Percentiles rank a stretch among this genome's conserved stretches.
These are phyloP conservation scores for Camponotus vicinus DNA, from an alignment of 1,140 invertebrate species.

Conservation along the genomic window DNA sequence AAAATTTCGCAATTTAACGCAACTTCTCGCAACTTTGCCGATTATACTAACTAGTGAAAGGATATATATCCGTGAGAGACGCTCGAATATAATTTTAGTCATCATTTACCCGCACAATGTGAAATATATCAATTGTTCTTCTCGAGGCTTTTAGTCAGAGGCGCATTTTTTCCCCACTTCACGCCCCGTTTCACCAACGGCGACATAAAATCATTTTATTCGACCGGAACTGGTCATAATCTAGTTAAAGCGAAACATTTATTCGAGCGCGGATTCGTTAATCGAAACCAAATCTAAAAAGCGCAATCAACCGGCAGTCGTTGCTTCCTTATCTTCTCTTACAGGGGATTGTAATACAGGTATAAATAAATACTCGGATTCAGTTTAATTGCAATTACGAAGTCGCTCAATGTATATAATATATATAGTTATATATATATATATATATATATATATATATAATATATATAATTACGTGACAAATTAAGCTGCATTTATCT, in stretches of 20 bases:
- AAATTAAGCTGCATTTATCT: not conserved
- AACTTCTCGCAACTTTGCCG: too few relatives aligned
- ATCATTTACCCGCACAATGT: too few relatives aligned
- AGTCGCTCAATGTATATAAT: not conserved
- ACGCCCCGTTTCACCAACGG: not conserved
- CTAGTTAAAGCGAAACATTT: conserved; percentile 22
- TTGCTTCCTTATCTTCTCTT: not conserved
- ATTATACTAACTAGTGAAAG: too few relatives aligned
- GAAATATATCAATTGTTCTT: not conserved
- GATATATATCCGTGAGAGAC: too few relatives aligned
- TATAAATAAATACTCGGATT: not conserved
- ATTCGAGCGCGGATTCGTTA: conserved; percentile 13
- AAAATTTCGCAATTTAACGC: too few relatives aligned
- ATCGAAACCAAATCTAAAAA: conserved; percentile 12
- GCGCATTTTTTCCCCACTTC: not conserved
- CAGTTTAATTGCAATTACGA: not conserved
- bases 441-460: too few relatives aligned
- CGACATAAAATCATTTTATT: conserved; percentile 21
- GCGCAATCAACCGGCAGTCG: not conserved
- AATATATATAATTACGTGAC: not conserved
- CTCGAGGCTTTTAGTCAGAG: conserved; percentile 13
- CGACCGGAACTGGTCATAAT: conserved; percentile 3
- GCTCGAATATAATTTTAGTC: too few relatives aligned
- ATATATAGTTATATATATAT: too few relatives aligned
- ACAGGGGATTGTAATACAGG: not conserved